These are phyloP conservation scores for Lathamus discolor DNA, from an alignment of 2,113 vertebrate genomes.

Conservation along the genomic window DNA sequence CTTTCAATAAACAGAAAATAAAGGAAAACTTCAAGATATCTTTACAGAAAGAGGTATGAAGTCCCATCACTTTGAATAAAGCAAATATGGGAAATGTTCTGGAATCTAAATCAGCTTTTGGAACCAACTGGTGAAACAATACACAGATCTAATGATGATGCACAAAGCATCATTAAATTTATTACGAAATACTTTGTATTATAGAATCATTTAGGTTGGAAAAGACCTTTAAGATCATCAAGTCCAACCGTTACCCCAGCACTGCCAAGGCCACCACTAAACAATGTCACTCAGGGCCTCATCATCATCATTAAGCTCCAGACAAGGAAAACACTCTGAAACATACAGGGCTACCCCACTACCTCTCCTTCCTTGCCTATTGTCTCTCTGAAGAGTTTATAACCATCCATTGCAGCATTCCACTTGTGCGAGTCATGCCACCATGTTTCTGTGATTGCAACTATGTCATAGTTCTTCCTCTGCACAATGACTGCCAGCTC, in stretches of 20 bases:
- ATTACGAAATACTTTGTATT: neutral
- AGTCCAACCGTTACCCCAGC: accelerated
- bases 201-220: neutral
- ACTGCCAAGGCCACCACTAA: neutral
- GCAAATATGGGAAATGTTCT: accelerated
- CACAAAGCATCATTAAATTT: neutral
- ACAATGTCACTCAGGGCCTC: neutral
- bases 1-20: neutral
- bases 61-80: neutral
- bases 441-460: neutral
- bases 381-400: neutral
- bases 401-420: neutral
- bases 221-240: neutral
- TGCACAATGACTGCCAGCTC: neutral
- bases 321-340: neutral
- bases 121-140: neutral
- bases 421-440: neutral
- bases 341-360: neutral
- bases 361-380: neutral
- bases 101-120: neutral
- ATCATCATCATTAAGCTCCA: neutral
- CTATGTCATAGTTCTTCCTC: neutral
- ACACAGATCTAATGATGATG: neutral
- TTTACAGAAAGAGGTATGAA: neutral
- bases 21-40: neutral